These are phyloP conservation scores for Melanostigma gelatinosum DNA, from an alignment of 2,113 vertebrate species.

Conservation along the genomic window DNA sequence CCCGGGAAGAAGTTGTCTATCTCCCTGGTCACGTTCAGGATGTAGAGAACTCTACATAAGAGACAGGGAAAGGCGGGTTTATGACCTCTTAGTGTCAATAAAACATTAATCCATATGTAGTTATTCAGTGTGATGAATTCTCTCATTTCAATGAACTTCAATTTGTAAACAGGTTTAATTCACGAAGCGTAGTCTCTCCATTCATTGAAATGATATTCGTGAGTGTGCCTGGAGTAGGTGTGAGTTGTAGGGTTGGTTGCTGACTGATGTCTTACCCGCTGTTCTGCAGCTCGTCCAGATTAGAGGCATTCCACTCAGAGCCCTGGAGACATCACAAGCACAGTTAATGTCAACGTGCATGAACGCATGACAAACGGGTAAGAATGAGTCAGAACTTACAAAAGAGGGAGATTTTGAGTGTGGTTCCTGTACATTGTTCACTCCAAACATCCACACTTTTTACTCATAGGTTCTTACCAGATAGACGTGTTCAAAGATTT, in stretches of 20 bases:
- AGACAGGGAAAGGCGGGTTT: background rate
- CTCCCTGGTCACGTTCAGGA: constrained; percentile 96
- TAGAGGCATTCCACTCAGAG: constrained; percentile 98
- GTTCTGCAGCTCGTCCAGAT: constrained; percentile 96
- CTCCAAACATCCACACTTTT: background rate
- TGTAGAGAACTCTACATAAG: constrained; percentile 89
- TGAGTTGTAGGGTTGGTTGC: background rate
- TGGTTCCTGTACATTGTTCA: background rate
- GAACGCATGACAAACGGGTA: no score
- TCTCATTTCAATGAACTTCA: background rate
- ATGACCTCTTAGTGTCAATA: background rate
- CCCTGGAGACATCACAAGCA: constrained; percentile 82
- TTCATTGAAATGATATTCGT: background rate
- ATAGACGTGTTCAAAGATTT: constrained; percentile 97
- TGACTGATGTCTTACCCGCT: constrained; percentile 88
- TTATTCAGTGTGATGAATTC: background rate
- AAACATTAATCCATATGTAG: background rate
- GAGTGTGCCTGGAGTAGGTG: background rate
- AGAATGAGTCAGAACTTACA: background rate
- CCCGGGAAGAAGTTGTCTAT: constrained; percentile 99
- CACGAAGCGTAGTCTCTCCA: background rate
- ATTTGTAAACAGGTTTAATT: background rate
- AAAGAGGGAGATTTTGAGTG: background rate
- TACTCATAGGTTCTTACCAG: constrained; percentile 86
- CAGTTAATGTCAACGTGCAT: background rate